Conservation (phyloP, 2,113 vertebrate species). For the Theropithecus gelada region DNA sequence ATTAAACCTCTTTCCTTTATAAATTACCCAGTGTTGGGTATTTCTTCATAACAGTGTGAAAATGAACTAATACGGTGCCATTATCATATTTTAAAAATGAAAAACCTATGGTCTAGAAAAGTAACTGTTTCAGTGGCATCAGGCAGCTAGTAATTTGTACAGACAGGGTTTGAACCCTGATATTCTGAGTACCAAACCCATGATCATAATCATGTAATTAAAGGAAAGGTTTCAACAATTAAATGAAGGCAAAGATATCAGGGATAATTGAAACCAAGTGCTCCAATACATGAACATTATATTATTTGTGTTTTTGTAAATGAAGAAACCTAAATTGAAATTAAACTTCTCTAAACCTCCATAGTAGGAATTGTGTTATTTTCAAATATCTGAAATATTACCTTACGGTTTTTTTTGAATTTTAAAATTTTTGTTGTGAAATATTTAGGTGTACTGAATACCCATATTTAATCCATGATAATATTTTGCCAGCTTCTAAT, state of each 20-base stretch:
- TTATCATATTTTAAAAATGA: background rate
- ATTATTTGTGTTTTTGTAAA: background rate
- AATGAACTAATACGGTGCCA: no score
- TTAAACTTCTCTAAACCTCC: background rate
- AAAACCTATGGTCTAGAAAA: background rate
- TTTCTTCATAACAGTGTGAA: no score
- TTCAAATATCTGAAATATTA: background rate
- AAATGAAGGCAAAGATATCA: background rate
- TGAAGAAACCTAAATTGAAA: background rate
- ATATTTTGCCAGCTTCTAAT: background rate
- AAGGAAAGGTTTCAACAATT: background rate
- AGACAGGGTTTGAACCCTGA: background rate
- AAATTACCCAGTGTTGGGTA: no score
- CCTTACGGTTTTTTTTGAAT: background rate
- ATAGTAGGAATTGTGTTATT: background rate
- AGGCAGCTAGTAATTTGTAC: background rate
- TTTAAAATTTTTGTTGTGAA: background rate
- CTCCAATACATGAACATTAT: background rate
- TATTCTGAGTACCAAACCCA: background rate
- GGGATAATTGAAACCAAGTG: background rate
- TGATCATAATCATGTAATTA: background rate
- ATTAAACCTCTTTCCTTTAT: no score
- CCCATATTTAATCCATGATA: background rate
- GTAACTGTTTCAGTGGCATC: background rate
- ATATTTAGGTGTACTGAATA: background rate